Evolutionary conservation across 2,113 vertebrate species (phyloP).

Genomic region (Scophthalmus maximus): DNA sequence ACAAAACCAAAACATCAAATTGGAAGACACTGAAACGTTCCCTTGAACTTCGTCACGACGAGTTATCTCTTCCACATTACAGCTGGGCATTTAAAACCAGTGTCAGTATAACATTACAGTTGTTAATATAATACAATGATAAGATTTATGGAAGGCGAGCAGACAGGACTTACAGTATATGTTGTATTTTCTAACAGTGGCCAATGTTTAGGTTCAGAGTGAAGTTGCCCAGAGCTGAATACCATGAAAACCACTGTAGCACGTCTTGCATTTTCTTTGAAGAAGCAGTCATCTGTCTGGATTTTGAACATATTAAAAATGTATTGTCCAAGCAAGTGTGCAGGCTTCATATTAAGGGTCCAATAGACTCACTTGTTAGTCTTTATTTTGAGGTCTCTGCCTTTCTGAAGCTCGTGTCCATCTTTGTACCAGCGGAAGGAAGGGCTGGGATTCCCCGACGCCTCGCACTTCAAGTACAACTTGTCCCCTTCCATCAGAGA

Average conservation of each 20-base stretch:
- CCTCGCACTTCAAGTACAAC: slow-evolving; percentile 95
- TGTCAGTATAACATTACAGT: too few relatives aligned
- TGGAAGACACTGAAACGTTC: too few relatives aligned
- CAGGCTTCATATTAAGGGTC: neutral
- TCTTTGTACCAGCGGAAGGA: slow-evolving; percentile 98
- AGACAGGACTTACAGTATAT: neutral
- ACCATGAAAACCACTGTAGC: neutral
- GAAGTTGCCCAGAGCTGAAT: too few relatives aligned
- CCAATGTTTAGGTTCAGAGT: too few relatives aligned
- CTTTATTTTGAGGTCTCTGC: slow-evolving; percentile 95
- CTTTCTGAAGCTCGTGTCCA: slow-evolving; percentile 94
- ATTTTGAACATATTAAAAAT: neutral
- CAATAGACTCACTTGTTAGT: slow-evolving; percentile 90
- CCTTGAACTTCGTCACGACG: too few relatives aligned
- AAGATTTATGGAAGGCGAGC: too few relatives aligned
- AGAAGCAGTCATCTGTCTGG: neutral
- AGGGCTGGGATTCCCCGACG: slow-evolving; percentile 91
- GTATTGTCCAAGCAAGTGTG: neutral
- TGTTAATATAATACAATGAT: too few relatives aligned
- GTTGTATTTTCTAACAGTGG: neutral
- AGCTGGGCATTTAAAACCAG: too few relatives aligned
- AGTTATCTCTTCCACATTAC: too few relatives aligned
- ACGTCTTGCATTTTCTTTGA: neutral
- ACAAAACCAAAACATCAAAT: too few relatives aligned
- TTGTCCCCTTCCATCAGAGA: slow-evolving; percentile 91